These are phyloP conservation scores for Pithys albifrons DNA, from an alignment of 2,113 vertebrate genomes.

Conservation along the genomic window DNA sequence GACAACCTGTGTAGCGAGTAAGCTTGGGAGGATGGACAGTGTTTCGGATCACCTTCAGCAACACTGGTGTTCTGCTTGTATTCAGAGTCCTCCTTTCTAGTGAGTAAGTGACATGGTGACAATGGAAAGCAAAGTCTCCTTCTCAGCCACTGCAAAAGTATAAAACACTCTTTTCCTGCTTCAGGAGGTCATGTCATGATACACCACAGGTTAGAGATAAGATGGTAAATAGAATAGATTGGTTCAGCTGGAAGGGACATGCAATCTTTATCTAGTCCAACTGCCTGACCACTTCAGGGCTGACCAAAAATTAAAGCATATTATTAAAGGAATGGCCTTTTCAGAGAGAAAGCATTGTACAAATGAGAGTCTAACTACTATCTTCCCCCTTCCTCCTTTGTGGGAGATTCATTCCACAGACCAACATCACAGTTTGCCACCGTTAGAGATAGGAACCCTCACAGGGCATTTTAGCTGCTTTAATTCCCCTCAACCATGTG, in stretches of 20 bases:
- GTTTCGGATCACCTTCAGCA: neutral
- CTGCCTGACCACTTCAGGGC: neutral
- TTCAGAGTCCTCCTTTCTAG: neutral
- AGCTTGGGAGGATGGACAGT: neutral
- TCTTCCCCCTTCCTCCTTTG: neutral
- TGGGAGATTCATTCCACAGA: neutral
- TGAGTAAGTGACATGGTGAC: neutral
- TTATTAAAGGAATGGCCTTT: neutral
- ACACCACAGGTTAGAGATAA: neutral
- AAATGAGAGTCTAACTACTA: neutral
- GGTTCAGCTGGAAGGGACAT: neutral
- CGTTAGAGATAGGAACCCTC: constrained; percentile 22
- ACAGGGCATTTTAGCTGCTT: constrained; percentile 35
- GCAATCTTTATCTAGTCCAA: neutral
- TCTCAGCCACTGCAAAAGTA: neutral
- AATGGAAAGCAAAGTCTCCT: neutral
- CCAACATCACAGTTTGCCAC: constrained; percentile 3
- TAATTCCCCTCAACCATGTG: neutral
- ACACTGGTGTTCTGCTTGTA: neutral
- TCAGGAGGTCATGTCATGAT: neutral
- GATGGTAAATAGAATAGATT: neutral
- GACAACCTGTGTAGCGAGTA: neutral
- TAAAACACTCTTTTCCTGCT: neutral
- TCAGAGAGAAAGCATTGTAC: neutral
- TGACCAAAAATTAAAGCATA: neutral